Conservation (phyloP, 2,888 invertebrate genomes). For the Ptilodon capucinus region DNA sequence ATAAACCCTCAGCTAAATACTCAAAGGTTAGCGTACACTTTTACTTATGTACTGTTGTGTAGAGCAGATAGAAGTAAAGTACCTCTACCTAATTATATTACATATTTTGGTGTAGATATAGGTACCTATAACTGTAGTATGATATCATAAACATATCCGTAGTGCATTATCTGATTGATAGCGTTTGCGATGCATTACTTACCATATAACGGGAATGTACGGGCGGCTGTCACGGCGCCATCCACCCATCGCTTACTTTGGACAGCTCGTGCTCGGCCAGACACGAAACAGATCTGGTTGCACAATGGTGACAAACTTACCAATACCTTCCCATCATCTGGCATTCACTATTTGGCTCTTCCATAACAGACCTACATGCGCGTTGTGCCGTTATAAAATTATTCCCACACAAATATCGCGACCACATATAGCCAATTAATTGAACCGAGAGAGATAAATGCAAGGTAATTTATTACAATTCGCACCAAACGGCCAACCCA, state of each 20-base stretch:
- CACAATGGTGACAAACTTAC: background rate
- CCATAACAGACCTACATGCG: background rate
- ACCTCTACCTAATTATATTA: too few species aligned
- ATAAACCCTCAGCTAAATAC: too few species aligned
- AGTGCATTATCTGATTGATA: background rate
- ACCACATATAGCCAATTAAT: conserved; percentile 65
- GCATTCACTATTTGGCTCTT: too few species aligned
- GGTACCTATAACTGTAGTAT: too few species aligned
- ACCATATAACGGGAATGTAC: background rate
- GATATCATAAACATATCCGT: too few species aligned
- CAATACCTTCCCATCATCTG: too few species aligned
- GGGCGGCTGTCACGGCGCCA: background rate
- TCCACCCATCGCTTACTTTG: background rate
- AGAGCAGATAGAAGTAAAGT: too few species aligned
- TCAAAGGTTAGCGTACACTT: too few species aligned
- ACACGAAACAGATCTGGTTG: background rate
- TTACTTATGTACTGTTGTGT: too few species aligned
- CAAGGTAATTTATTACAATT: conserved; percentile 70
- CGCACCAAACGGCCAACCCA: conserved; percentile 58
- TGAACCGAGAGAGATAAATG: conserved; percentile 69
- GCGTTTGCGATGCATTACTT: background rate
- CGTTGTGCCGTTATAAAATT: conserved; percentile 13
- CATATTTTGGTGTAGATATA: too few species aligned
- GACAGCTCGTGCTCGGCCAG: background rate
- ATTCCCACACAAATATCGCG: conserved; percentile 27